These are phyloP conservation scores for Neodontobutis hainanensis DNA, from an alignment of 2,113 vertebrate species.

Conservation along the genomic window DNA sequence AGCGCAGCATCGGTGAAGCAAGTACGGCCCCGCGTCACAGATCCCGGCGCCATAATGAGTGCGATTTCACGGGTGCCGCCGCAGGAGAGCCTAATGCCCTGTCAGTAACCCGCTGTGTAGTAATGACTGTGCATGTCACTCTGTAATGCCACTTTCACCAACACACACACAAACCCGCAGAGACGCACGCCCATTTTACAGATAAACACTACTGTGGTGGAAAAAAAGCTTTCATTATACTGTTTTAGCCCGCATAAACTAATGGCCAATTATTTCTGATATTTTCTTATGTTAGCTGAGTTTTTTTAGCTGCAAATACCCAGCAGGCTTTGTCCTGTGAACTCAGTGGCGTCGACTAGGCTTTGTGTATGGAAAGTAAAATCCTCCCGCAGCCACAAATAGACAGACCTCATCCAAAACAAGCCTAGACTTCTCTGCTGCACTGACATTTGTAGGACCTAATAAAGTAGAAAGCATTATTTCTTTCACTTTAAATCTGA, in stretches of 20 bases:
- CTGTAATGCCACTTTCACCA: conserved; percentile 29
- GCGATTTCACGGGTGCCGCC: conserved; percentile 17
- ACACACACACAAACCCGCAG: conserved; percentile 33
- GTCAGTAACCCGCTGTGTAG: conserved; percentile 61
- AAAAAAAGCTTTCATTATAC: conserved; percentile 33
- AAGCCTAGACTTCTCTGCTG: conserved; percentile 7
- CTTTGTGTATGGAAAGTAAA: conserved; percentile 3
- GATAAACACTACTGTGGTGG: conserved; percentile 38
- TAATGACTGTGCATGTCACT: conserved; percentile 58
- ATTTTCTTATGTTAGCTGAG: conserved; percentile 6
- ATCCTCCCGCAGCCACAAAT: neutral
- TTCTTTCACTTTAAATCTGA: conserved; percentile 14
- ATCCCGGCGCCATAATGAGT: conserved; percentile 53
- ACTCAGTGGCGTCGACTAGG: conserved; percentile 1
- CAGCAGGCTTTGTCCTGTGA: conserved; percentile 34
- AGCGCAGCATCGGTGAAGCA: conserved; percentile 19
- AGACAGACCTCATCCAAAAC: conserved; percentile 17
- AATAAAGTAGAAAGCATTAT: conserved; percentile 12
- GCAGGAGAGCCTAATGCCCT: conserved; percentile 45
- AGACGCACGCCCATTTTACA: conserved; percentile 7
- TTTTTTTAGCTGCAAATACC: conserved; percentile 10
- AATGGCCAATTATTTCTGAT: conserved; percentile 69
- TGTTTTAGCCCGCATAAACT: conserved; percentile 41
- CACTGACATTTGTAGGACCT: conserved; percentile 14
- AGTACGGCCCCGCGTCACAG: conserved; percentile 27